phyloP scores from a whole-genome alignment of 2,113 vertebrate genomes.

The Cyphomyrus plagiostoma region DNA sequence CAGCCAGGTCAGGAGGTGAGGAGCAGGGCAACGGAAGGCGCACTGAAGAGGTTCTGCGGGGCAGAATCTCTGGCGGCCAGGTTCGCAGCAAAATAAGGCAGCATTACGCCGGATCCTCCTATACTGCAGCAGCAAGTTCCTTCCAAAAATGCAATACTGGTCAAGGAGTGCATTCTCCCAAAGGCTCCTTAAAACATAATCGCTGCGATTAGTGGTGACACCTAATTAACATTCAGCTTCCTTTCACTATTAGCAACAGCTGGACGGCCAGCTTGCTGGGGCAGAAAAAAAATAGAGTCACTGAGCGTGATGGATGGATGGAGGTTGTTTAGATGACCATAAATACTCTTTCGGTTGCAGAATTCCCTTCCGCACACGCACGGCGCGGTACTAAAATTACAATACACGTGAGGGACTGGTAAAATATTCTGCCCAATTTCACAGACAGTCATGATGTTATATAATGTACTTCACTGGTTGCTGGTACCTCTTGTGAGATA shows the following conservation, averaged over 20 bases:
- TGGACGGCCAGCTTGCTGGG: conserved; percentile 16
- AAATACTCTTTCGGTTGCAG: neutral
- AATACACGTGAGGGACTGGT: neutral
- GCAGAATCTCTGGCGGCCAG: neutral
- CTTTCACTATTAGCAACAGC: conserved; percentile 8
- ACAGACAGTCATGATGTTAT: neutral
- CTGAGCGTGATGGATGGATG: neutral
- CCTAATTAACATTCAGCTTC: conserved; percentile 17
- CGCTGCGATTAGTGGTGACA: conserved; percentile 14
- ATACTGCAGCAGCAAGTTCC: neutral
- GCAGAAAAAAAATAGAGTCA: neutral
- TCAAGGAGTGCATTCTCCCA: neutral
- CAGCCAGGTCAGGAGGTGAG: neutral
- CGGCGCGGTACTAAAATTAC: neutral
- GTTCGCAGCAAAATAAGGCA: neutral
- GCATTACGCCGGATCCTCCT: neutral
- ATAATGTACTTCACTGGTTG: neutral
- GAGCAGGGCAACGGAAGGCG: too few species aligned
- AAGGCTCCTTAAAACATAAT: conserved; percentile 11
- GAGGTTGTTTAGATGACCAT: neutral
- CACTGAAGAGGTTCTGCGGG: neutral
- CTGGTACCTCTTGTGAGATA: neutral
- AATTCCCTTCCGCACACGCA: neutral
- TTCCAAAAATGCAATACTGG: neutral
- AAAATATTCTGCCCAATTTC: neutral